Percentiles rank a stretch among this genome's conserved stretches.
phyloP scores from a whole-genome alignment of 2,113 vertebrate species.

The Saimiri boliviensis region DNA sequence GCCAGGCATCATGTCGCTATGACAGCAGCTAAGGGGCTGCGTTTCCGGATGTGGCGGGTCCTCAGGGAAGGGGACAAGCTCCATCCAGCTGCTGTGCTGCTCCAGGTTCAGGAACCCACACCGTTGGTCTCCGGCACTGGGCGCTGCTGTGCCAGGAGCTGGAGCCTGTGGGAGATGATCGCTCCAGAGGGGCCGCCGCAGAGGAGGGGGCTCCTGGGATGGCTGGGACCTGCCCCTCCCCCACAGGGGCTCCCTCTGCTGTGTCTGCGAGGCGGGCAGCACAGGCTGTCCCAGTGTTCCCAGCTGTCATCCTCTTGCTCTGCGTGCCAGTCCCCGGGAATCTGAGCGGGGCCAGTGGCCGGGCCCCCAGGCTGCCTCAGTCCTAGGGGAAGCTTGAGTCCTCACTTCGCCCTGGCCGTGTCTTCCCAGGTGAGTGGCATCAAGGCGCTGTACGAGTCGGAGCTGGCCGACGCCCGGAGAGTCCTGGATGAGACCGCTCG shows the following conservation, averaged over 20 bases:
- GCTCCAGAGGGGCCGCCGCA: not conserved
- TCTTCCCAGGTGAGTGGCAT: constrained; percentile 90
- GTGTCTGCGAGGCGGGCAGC: not conserved
- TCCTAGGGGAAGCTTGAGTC: not conserved
- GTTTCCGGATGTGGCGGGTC: not conserved
- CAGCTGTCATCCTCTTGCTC: not conserved
- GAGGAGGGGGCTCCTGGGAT: not conserved
- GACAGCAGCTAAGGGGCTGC: not conserved
- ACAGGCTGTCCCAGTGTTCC: too few species aligned
- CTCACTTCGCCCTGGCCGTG: not conserved
- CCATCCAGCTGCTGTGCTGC: too few species aligned
- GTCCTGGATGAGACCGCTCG: constrained; percentile 95
- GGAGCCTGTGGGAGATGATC: not conserved
- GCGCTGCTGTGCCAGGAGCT: not conserved
- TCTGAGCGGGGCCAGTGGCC: not conserved
- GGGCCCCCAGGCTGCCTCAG: not conserved
- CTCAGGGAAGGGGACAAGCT: not conserved
- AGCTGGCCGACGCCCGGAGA: constrained; percentile 94
- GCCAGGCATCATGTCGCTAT: not conserved
- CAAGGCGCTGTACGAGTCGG: constrained; percentile 94
- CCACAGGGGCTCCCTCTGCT: not conserved
- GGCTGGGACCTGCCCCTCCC: not conserved
- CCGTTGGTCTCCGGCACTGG: not conserved
- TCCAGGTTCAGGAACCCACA: not conserved
- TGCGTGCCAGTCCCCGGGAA: not conserved